Conservation (phyloP, 2,888 invertebrate genomes). For the Diachrysia chrysitis region DNA sequence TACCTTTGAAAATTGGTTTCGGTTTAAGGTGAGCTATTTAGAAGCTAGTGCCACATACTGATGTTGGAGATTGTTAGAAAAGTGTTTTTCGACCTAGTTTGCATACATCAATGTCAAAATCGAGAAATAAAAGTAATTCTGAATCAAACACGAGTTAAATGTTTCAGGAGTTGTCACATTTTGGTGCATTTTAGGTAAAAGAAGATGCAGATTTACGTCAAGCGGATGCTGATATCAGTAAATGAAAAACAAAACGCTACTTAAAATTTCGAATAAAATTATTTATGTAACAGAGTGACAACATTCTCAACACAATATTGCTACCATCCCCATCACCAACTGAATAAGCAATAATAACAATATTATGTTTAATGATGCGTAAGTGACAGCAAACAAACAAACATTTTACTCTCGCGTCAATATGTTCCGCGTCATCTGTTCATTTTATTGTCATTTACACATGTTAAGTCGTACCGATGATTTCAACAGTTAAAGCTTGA, state of each 20-base stretch:
- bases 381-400: slow-evolving; percentile 12
- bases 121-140: no score
- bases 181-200: no score
- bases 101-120: no score
- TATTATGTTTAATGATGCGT: background rate
- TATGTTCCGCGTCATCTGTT: slow-evolving; percentile 11
- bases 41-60: background rate
- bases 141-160: no score
- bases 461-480: slow-evolving; percentile 13
- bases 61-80: background rate
- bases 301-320: background rate
- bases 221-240: no score
- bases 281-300: background rate
- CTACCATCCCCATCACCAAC: background rate
- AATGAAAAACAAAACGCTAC: background rate
- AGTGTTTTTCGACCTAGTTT: no score
- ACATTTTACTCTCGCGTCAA: slow-evolving; percentile 11
- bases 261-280: background rate
- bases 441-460: slow-evolving; percentile 13
- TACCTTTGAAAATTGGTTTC: slow-evolving; percentile 7
- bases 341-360: background rate
- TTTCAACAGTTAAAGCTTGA: slow-evolving; percentile 23
- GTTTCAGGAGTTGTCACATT: no score
- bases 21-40: background rate
- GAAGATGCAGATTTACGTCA: no score